phyloP scores from a whole-genome alignment of 1,140 invertebrate species.

The Polypedilum vanderplanki region DNA sequence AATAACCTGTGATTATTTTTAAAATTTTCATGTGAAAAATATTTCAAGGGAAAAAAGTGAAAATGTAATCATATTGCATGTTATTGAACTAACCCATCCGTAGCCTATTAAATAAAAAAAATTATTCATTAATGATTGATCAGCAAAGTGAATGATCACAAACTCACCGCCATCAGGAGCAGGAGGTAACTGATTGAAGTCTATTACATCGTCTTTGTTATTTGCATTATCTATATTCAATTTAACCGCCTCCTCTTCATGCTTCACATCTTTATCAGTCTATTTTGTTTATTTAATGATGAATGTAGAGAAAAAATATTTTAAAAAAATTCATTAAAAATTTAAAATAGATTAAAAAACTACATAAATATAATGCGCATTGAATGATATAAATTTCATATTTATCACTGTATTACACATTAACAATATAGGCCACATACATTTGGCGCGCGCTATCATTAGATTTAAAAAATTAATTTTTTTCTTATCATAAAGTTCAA shows the following conservation, averaged over 20 bases:
- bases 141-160: neutral
- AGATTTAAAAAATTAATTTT: no score
- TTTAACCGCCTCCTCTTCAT: neutral
- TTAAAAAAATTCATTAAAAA: neutral
- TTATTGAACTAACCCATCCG: neutral
- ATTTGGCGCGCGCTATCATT: no score
- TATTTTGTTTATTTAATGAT: neutral
- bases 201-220: neutral
- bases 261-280: neutral
- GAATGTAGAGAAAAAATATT: neutral
- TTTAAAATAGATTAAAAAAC: neutral
- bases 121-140: neutral
- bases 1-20: slow-evolving; percentile 68
- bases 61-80: neutral
- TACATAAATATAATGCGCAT: no score
- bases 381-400: no score
- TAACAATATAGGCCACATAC: no score
- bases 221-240: neutral
- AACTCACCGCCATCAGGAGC: neutral
- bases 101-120: neutral
- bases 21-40: neutral
- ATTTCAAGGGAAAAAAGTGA: neutral
- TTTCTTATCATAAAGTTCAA: no score
- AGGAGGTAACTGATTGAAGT: neutral
- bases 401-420: no score